Evolutionary conservation across 2,797 vertebrate genomes (phyloP), one percentile per base, ranked within the genome.

Genomic region (Neoniphon sammara): DNA sequence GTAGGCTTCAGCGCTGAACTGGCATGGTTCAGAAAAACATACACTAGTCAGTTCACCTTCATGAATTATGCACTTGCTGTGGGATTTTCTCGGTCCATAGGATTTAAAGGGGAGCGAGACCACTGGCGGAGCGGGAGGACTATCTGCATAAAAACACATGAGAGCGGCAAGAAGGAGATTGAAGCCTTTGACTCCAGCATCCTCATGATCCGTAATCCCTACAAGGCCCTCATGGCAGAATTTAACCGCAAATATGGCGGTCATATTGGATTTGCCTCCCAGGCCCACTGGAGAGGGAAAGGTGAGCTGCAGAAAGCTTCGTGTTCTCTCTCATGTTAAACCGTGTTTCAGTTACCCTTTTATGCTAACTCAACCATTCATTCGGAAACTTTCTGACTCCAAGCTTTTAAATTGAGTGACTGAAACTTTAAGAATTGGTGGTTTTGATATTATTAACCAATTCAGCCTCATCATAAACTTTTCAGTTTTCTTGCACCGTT

Each of bases 171-270:
- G 93, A 98, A 97, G 85, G 97, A 99, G 89, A 99, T 99, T 0
- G 96, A 98, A 55, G 88, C 96, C 47, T 99, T 98, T 0, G 97
- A 99, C 8, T 88, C 95, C 0, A 95, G 96, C 86, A 95, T 99
- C 87, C 85, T 99, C 77, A 95, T 99, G 86, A 96, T 99, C 82
- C 94, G 98, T 0, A 98, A 97, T 92, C 98, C 98, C 3, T 99
- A 98, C 93, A 98, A 98, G 87, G 97, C 98, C 0, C 95, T 99
- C 27, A 98, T 99, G 97, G 98, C 98, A 0, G 98, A 99, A 88
- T 99, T 99, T 90, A 99, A 99, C 88, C 95, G 98, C 70, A 98
- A 98, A 46, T 98, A 98, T 0, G 97, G 98, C 0, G 97, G 98
- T 0, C 98, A 99, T 86, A 95, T 98, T 66, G 98, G 98, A 79